Evolutionary conservation across 2,888 invertebrate species (phyloP), one percentile per base, ranked within the genome.

Genomic region (Drosophila mayaguana): DNA sequence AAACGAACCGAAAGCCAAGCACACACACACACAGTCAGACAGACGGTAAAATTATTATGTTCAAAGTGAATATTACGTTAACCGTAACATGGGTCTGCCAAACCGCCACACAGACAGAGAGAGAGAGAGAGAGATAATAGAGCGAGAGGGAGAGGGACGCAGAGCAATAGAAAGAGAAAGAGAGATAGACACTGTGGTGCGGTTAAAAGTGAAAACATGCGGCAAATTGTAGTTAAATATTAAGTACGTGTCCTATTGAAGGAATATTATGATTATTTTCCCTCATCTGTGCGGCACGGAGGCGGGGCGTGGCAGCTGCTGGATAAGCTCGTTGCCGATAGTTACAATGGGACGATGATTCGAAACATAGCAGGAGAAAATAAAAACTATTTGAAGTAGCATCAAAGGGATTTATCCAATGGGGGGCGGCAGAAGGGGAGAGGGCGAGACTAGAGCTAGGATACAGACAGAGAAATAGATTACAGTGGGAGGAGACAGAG

Each of bases 11-110:
- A 20, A 36, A 36, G 16, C 11, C n/a, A 62, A 32, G 43, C 57
- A 45, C 20, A 57, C 22, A 45, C 20, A 57, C 22, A 36, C 32
- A 66, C 50, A 65, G 18, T 16, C 14, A 62, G 43, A 55, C 46
- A 51, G 61, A 53, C 64, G 50, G 46, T 32, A 46, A 79, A 75
- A 80, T 78, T 76, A 79, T 80, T 72, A 70, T 78, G 77, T 86
- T 86, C 71, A 74, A 74, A 74, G 81, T 81, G 83, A 87, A 86
- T 77, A 87, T 81, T 78, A 70, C 75, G 73, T 83, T 81, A 76
- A 78, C 69, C 70, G 64, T 81, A 81, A 78, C 85, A 75, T 65
- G 88, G 73, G 82, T 82, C 63, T 53, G 34, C 38, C 43, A 57
- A 36, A 12, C 67, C 36, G 25, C 38, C 18, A 48, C 28, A 25